Evolutionary conservation across 2,113 vertebrate genomes (phyloP), one percentile per base, ranked within the genome.

Genomic region (Phycodurus eques): DNA sequence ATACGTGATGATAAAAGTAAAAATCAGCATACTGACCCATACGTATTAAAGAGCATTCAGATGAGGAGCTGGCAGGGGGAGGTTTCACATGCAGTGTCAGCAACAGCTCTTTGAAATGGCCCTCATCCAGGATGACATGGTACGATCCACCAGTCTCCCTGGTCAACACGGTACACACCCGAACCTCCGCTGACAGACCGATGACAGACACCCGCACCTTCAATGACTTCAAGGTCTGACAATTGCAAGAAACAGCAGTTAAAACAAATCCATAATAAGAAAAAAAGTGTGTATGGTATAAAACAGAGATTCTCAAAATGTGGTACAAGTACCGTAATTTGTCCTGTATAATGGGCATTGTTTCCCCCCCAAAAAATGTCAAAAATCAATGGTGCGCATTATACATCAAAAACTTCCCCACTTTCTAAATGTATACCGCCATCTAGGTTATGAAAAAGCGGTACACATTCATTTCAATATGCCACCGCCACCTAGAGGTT

Each of bases 141-240:
- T 99, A 99, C 0, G 90, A 92, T 39, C 98, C 98, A 44, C 96
- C 95, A 19, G 98, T 99, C 87, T 99, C 96, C 79, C 89, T 91
- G 72, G 97, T 96, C 82, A 99, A 89, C 8, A 96, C 90, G 13
- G 98, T 97, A 68, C 98, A 99, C 68, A 99, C 95, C 19, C 95
- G 94, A 81, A 99, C 96, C 85, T 99, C 98, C 8, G 98, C 98
- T 49, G 96, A 97, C 35, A 99, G 86, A 33, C 98, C 96, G 0
- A 99, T 97, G 31, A 99, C 87, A 46, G 96, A 99, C 47, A 99
- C 98, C 79, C 96, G 92, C 76, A 99, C 95, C 90, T 98, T 98
- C 67, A 95, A 88, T 2, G 92, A 84, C 88, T 96, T 97, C 76
- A 99, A 91, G 17, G 87, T 93, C 98, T 99, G 80, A n/a, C 44